phyloP scores from a whole-genome alignment of 2,113 vertebrate species.

The Lepisosteus oculatus region DNA sequence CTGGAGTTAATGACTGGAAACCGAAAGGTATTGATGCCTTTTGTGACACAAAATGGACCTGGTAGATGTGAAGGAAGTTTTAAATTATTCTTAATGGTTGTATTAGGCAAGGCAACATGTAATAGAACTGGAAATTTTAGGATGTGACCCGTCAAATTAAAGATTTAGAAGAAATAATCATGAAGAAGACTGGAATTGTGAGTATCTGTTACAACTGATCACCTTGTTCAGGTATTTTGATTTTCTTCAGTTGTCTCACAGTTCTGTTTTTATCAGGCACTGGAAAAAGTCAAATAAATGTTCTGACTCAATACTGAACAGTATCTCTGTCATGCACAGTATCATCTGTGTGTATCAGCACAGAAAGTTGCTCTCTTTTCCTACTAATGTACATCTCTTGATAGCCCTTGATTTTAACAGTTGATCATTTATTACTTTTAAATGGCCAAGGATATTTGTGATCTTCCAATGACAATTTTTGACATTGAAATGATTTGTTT shows the following conservation, averaged over 20 bases:
- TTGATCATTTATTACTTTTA: conserved; percentile 33
- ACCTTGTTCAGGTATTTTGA: conserved; percentile 24
- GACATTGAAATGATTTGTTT: not conserved
- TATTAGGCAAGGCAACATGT: not conserved
- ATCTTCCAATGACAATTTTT: conserved; percentile 29
- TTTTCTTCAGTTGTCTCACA: conserved; percentile 7
- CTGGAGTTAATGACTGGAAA: conserved; percentile 10
- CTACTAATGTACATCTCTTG: conserved; percentile 20
- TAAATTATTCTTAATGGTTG: conserved; percentile 4
- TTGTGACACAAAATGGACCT: not conserved
- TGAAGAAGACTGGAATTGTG: not conserved
- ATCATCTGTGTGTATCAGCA: no score
- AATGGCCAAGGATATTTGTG: conserved; percentile 11
- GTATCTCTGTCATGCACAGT: no score
- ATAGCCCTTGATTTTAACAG: conserved; percentile 28
- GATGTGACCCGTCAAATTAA: not conserved
- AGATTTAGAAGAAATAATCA: not conserved
- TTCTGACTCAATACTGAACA: no score
- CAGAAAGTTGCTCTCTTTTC: conserved; percentile 13
- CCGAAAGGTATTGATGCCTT: not conserved
- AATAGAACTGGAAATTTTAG: conserved; percentile 4
- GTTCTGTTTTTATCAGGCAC: conserved; percentile 20
- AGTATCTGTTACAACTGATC: not conserved
- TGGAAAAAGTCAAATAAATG: conserved; percentile 35
- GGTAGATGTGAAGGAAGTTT: no score